phyloP scores from a whole-genome alignment of 2,113 vertebrate species.

The Rissa tridactyla region DNA sequence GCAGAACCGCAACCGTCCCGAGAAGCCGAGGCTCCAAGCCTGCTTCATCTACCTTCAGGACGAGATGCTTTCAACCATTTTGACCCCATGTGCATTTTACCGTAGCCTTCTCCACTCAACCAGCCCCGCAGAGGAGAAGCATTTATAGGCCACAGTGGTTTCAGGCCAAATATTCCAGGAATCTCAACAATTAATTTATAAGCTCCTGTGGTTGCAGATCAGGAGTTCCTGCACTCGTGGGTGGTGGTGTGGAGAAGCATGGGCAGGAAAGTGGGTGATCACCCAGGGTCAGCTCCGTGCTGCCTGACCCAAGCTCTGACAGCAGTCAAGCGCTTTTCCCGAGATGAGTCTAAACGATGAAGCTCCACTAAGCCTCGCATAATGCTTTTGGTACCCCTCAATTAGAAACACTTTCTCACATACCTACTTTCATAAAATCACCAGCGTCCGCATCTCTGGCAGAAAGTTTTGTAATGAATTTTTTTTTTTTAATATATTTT shows the following conservation, averaged over 20 bases:
- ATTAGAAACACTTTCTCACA: background rate
- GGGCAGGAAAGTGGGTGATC: background rate
- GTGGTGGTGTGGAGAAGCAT: background rate
- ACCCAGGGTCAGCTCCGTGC: background rate
- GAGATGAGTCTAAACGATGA: background rate
- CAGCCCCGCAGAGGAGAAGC: background rate
- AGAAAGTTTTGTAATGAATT: slow-evolving; percentile 71
- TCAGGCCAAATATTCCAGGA: background rate
- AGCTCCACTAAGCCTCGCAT: background rate
- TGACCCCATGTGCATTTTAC: background rate
- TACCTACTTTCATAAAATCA: slow-evolving; percentile 14
- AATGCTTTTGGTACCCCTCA: background rate
- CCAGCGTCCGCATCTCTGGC: background rate
- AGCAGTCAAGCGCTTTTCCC: background rate
- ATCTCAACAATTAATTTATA: background rate
- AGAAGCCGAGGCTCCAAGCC: background rate
- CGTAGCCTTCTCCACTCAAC: background rate
- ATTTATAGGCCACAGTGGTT: background rate
- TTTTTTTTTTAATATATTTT: slow-evolving; percentile 61
- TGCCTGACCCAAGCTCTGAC: background rate
- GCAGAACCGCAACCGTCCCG: background rate
- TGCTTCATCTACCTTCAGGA: background rate
- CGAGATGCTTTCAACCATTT: background rate
- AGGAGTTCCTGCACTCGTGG: background rate
- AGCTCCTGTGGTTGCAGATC: background rate